Evolutionary conservation across 2,888 invertebrate genomes (phyloP).

Genomic region (Tenthredo mesomela): DNA sequence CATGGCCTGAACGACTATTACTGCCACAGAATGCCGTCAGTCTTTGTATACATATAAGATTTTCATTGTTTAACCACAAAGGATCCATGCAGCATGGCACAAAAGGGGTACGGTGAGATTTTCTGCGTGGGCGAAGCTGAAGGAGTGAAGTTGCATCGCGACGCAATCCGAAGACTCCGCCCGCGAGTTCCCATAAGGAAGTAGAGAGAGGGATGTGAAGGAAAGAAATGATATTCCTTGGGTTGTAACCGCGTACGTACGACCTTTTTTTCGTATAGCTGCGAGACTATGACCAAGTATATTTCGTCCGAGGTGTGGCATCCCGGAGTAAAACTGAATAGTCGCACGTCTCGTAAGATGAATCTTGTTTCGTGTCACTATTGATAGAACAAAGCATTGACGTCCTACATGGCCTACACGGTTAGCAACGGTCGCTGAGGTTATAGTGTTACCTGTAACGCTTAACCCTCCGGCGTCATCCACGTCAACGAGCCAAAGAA

Average conservation of each 20-base stretch:
- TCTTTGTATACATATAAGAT: conserved; percentile 57
- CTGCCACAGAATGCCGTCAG: conserved; percentile 44
- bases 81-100: conserved; percentile 58
- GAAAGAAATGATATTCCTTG: conserved; percentile 1
- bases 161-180: conserved; percentile 44
- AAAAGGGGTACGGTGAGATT: conserved; percentile 60
- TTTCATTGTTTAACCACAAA: conserved; percentile 66
- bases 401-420: conserved; percentile 61
- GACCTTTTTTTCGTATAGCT: conserved; percentile 14
- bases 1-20: neutral
- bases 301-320: conserved; percentile 50
- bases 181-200: conserved; percentile 32
- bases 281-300: conserved; percentile 53
- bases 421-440: conserved; percentile 40
- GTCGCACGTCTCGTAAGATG: conserved; percentile 52
- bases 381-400: conserved; percentile 65
- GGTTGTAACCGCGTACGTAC: conserved; percentile 9
- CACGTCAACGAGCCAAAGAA: conserved; percentile 53
- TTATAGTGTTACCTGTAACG: conserved; percentile 52
- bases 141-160: conserved; percentile 34
- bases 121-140: conserved; percentile 51
- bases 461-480: conserved; percentile 52
- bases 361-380: conserved; percentile 61
- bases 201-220: conserved; percentile 34
- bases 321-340: conserved; percentile 38